Percentiles rank a stretch among this genome's conserved stretches.
phyloP scores from a whole-genome alignment of 1,140 invertebrate genomes.

The Linepithema humile region DNA sequence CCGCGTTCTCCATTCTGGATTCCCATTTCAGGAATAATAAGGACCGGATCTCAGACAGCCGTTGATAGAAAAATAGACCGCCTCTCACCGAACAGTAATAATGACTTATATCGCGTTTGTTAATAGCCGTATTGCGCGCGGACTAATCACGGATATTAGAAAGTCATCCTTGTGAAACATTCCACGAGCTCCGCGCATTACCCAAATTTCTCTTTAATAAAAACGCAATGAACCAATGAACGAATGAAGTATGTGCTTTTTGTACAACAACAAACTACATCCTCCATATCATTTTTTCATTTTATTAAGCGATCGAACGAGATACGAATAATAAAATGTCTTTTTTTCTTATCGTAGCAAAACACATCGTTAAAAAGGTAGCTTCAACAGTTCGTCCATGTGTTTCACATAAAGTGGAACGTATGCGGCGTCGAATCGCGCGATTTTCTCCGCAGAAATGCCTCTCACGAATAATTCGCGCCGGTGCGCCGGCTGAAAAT shows the following conservation, averaged over 20 bases:
- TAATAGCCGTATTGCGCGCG: not conserved
- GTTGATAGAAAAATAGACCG: slow-evolving; percentile 9
- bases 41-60: not conserved
- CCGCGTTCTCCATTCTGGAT: slow-evolving; percentile 4
- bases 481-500: slow-evolving; percentile 20
- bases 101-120: slow-evolving; percentile 22
- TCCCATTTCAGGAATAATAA: slow-evolving; percentile 60
- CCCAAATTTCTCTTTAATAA: slow-evolving; percentile 24
- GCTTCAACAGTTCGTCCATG: not conserved
- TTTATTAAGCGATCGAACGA: slow-evolving; percentile 17
- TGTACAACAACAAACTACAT: not conserved
- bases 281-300: not conserved
- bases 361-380: not conserved
- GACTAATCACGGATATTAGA: slow-evolving; percentile 52
- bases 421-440: slow-evolving; percentile 9
- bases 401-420: slow-evolving; percentile 8
- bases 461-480: slow-evolving; percentile 20
- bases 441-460: slow-evolving; percentile 14
- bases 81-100: slow-evolving; percentile 47
- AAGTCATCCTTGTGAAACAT: slow-evolving; percentile 50
- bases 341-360: not conserved
- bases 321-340: not conserved
- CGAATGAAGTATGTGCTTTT: not conserved
- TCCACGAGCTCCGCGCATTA: not conserved
- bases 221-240: not conserved